These are phyloP conservation scores for Trachelus tabidus DNA, from an alignment of 2,888 invertebrate species.

Conservation along the genomic window DNA sequence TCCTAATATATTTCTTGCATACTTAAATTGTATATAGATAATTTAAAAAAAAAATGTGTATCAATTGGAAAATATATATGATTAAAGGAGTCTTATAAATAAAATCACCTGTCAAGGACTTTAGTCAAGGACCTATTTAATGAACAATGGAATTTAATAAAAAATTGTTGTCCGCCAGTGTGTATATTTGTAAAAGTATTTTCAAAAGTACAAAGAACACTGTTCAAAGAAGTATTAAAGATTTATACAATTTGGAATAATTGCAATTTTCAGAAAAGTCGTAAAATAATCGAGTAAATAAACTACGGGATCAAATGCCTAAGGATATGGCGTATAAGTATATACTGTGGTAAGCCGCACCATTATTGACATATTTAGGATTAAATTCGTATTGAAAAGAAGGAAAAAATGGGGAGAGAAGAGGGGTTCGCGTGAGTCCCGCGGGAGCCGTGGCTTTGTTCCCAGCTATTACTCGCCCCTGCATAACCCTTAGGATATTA, in stretches of 20 bases:
- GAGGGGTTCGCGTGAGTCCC: conserved; percentile 41
- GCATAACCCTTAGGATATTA: conserved; percentile 63
- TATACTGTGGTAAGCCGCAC: conserved; percentile 10
- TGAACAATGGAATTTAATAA: no score
- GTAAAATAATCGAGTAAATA: background rate
- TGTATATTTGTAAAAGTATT: no score
- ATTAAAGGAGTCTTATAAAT: no score
- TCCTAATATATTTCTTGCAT: no score
- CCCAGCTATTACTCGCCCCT: conserved; percentile 65
- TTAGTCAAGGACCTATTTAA: no score
- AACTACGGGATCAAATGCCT: background rate
- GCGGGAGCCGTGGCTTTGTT: conserved; percentile 62
- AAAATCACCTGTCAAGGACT: no score
- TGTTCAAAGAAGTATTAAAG: background rate
- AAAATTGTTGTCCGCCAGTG: no score
- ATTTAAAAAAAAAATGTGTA: no score
- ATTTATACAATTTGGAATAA: background rate
- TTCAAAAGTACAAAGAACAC: background rate
- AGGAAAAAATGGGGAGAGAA: conserved; percentile 17
- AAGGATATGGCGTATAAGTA: background rate
- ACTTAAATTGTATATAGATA: no score
- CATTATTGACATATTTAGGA: conserved; percentile 60
- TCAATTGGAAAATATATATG: no score
- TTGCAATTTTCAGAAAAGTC: background rate
- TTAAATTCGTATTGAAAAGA: conserved; percentile 57